These are phyloP conservation scores for Atta texana DNA, from an alignment of 1,140 invertebrate genomes.

Conservation along the genomic window DNA sequence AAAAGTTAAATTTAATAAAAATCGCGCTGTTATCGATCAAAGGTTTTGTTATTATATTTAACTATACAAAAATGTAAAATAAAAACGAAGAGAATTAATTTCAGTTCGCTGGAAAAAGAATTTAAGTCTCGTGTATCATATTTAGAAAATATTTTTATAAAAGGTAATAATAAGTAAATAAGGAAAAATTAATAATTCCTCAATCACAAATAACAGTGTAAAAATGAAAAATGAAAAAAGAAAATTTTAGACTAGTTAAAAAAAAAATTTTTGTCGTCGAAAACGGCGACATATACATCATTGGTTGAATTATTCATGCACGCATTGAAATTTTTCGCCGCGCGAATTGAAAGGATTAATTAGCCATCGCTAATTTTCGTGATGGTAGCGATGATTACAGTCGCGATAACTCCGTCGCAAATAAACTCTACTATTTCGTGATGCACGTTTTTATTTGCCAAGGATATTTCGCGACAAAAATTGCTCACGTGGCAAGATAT, in stretches of 20 bases:
- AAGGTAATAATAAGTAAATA: too few species aligned
- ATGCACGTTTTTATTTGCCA: background rate
- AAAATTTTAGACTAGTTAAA: background rate
- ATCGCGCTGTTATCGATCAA: too few species aligned
- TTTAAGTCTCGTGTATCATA: too few species aligned
- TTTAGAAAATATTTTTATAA: too few species aligned
- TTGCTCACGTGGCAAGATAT: background rate
- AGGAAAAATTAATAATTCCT: too few species aligned
- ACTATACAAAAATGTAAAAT: too few species aligned
- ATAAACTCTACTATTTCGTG: conserved; percentile 10
- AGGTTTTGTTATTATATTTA: too few species aligned
- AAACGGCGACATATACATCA: background rate
- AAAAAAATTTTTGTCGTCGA: background rate
- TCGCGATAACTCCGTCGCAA: background rate
- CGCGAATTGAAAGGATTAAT: background rate
- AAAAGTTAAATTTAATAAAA: too few species aligned
- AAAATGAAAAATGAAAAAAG: background rate
- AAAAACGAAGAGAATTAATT: too few species aligned
- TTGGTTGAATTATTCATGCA: background rate
- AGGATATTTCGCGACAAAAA: conserved; percentile 1
- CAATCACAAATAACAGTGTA: background rate
- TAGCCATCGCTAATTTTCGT: background rate
- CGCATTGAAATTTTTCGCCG: background rate
- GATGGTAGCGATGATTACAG: background rate
- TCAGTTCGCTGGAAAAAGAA: too few species aligned